Evolutionary conservation across 2,113 vertebrate species (phyloP), one percentile per base, ranked within the genome.

Genomic region (Dolichallabes microphthalmus): DNA sequence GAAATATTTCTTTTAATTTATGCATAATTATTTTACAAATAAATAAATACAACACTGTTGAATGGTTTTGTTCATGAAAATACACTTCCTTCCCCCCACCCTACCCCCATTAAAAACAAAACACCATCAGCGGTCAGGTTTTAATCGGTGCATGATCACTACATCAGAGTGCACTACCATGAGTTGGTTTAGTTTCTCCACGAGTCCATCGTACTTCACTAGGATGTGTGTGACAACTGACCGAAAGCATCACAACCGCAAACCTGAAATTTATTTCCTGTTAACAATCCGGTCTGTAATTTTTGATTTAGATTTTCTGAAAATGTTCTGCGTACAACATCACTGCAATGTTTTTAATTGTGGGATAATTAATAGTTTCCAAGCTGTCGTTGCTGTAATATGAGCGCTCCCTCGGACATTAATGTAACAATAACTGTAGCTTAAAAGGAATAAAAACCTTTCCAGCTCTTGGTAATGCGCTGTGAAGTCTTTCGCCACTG

Each of bases 401-500:
- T 35, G 58, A 78, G 19, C 22, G 30, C 22, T 77, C 15, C 17
- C 4, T 8, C 27, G 5, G 19, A 30, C 6, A 22, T 35, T 58
- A 35, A 35, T 45, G 5, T 19, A 58, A 58, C 53, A 57, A 25
- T 12, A 35, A 35, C 32, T 35, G 55, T 35, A 22, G 39, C 30
- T 60, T 39, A 9, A 60, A 58, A 58, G 4, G 27, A 17, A 57
- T 77, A 57, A 58, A 78, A 78, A 55, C 12, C 4, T 27, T 53
- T 58, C 15, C 75, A 58, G 53, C 57, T 79, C 76, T 58, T 3
- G 55, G 30, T 79, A 60, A 19, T 79, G 76, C 76, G 15, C n/a
- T 10, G n/a, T 30, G 27, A 55, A 30, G 9, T 57, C 92, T 94
- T 94, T 93, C 94, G 92, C 92, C 93, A 89, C 93, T 89, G 90